A percentile compares a stretch with the other conserved stretches of the same genome.
phyloP scores from a whole-genome alignment of 2,797 vertebrate genomes.

The Pangasius macronema region DNA sequence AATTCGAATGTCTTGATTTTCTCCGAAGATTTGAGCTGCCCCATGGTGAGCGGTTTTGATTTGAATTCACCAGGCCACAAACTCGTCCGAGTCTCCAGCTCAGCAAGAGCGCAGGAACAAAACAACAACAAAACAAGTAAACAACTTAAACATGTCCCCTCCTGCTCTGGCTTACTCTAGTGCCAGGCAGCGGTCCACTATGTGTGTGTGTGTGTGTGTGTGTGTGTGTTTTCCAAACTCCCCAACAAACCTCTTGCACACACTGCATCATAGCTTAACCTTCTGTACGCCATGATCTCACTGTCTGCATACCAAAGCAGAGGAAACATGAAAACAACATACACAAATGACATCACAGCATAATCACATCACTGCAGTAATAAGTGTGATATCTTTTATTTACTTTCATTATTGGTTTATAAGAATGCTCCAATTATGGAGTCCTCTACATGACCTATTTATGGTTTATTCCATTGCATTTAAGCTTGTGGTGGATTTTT shows the following conservation, averaged over 20 bases:
- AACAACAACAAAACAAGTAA: constrained; percentile 62
- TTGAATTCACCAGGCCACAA: constrained; percentile 59
- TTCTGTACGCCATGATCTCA: constrained; percentile 30
- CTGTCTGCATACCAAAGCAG: constrained; percentile 25
- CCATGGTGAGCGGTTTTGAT: constrained; percentile 59
- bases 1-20: constrained; percentile 59
- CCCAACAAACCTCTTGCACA: constrained; percentile 21
- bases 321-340: not conserved
- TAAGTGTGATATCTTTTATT: constrained; percentile 22
- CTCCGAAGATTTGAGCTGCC: constrained; percentile 60
- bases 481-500: not conserved
- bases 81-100: constrained; percentile 54
- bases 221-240: constrained; percentile 14
- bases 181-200: constrained; percentile 33
- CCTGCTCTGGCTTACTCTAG: constrained; percentile 47
- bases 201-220: constrained; percentile 32
- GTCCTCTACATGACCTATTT: constrained; percentile 7
- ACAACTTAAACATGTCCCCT: constrained; percentile 61
- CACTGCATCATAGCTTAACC: constrained; percentile 16
- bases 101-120: constrained; percentile 54
- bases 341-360: constrained; percentile 8
- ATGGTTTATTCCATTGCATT: not conserved
- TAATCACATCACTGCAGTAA: constrained; percentile 27
- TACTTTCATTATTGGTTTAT: constrained; percentile 17
- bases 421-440: not conserved